phyloP scores from a whole-genome alignment of 2,888 invertebrate genomes.

The Sphecodes monilicornis region DNA sequence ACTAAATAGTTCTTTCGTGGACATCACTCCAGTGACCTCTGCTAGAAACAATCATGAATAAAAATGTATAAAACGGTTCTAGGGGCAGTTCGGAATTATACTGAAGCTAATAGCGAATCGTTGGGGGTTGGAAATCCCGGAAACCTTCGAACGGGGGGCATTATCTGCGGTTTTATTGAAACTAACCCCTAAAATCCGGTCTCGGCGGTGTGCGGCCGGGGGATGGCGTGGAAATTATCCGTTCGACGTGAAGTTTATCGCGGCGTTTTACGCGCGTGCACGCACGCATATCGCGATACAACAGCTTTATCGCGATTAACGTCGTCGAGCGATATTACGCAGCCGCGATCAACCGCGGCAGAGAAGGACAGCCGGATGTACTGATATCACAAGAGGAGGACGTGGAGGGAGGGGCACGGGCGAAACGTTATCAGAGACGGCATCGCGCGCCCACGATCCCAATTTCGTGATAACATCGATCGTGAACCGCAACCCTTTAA shows the following conservation, averaged over 20 bases:
- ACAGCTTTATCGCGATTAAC: conserved; percentile 63
- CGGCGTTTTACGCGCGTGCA: conserved; percentile 62
- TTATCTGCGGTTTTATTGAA: conserved; percentile 13
- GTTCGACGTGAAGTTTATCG: conserved; percentile 54
- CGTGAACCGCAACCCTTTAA: conserved; percentile 58
- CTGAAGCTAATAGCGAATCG: background rate
- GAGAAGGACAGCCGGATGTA: conserved; percentile 54
- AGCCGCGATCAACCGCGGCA: conserved; percentile 41
- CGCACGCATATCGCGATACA: conserved; percentile 66
- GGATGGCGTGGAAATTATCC: conserved; percentile 39
- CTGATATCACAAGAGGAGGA: conserved; percentile 34
- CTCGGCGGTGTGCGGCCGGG: background rate
- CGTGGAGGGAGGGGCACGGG: background rate
- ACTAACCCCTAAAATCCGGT: background rate
- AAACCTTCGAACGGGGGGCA: background rate
- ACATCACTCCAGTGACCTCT: too few relatives aligned
- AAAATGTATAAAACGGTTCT: background rate
- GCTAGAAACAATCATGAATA: background rate
- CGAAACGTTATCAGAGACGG: conserved; percentile 49
- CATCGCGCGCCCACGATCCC: conserved; percentile 60
- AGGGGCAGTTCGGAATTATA: background rate
- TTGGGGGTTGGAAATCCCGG: background rate
- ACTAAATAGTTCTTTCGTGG: background rate
- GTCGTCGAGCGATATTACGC: conserved; percentile 63
- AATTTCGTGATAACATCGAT: conserved; percentile 69